Evolutionary conservation across 2,888 invertebrate species (phyloP), one percentile per base, ranked within the genome.

Genomic region (Molorchus minor): DNA sequence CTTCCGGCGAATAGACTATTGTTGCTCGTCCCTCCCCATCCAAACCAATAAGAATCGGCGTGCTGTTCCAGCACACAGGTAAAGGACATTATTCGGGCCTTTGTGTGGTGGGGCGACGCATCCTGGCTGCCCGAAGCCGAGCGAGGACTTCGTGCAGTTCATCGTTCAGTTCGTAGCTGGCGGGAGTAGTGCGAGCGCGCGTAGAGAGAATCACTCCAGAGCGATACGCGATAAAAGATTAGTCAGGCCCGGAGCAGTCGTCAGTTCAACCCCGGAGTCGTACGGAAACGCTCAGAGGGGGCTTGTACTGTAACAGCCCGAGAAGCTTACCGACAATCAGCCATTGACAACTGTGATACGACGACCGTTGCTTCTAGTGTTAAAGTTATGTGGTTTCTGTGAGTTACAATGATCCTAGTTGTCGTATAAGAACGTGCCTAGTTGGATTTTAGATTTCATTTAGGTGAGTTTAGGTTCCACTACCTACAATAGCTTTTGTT

Each of bases 21-120:
- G 68, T 65, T 61, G 66, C 40, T 58, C 64, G 64, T 61, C 71
- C 71, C 67, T 57, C 65, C 61, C 57, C 61, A 59, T 53, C 61
- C 51, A 61, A 64, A 66, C 71, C 71, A 71, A 71, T 71, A 67
- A 62, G 67, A 68, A 63, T 64, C 62, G 63, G 62, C 58, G 58
- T 56, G 60, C 59, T 57, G 59, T 61, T 56, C 64, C 53, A n/a
- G n/a, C 41, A 55, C 60, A 64, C 68, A 69, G 71, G 68, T 69
- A 71, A 69, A 61, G 65, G 68, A 69, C 68, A 68, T 64, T 64
- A 58, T 64, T 64, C 64, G 58, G 55, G 59, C 57, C 60, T 56
- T 38, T 38, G n/a, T 56, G 47, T 62, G 66, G 64, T 46, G 64
- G 66, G 62, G 61, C 58, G 49, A 61, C 62, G 58, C 65, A 62